phyloP scores from a whole-genome alignment of 2,797 vertebrate genomes.

The Sciurus vulgaris region DNA sequence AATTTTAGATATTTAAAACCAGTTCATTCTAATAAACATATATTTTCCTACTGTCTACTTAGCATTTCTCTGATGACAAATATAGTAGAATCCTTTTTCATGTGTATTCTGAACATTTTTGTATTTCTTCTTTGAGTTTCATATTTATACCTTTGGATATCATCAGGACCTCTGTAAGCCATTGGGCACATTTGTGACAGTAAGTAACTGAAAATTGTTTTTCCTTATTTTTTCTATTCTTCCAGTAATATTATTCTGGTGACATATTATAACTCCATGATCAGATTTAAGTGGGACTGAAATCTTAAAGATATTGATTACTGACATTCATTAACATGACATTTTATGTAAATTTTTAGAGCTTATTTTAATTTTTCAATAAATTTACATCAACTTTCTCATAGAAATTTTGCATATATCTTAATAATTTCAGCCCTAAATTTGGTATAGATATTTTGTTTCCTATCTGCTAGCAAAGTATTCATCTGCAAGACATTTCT shows the following conservation, averaged over 20 bases:
- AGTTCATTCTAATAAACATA: neutral
- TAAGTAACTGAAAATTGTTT: neutral
- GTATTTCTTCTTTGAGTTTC: neutral
- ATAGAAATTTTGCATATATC: neutral
- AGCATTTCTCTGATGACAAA: neutral
- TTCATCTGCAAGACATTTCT: neutral
- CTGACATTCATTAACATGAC: neutral
- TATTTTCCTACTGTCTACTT: neutral
- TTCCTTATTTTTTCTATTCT: neutral
- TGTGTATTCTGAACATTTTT: neutral
- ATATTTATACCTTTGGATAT: neutral
- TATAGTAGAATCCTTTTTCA: neutral
- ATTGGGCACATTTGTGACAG: neutral
- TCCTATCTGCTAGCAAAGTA: neutral
- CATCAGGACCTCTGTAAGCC: neutral
- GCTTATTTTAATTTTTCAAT: constrained; percentile 12
- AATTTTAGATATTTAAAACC: neutral
- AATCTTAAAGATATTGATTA: neutral
- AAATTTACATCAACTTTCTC: neutral
- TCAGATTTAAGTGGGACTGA: neutral
- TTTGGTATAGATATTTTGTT: neutral
- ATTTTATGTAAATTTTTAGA: constrained; percentile 6
- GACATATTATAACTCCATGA: neutral
- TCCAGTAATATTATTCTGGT: neutral
- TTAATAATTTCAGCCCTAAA: neutral